A percentile compares a stretch with the other conserved stretches of the same genome.
Evolutionary conservation across 2,797 vertebrate genomes (phyloP).

Genomic region (Alca torda): DNA sequence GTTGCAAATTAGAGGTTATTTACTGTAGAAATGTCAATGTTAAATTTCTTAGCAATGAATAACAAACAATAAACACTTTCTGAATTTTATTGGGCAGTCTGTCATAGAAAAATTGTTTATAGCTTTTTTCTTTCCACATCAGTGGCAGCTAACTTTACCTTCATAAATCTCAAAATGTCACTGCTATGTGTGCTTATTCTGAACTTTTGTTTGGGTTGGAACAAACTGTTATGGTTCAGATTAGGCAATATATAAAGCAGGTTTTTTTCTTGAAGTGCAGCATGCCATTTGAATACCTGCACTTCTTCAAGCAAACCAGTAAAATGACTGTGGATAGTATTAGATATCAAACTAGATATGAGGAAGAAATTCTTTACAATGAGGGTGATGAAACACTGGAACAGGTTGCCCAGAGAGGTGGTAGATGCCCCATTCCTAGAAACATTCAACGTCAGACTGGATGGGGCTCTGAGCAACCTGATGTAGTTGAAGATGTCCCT

Average conservation of each 20-base stretch:
- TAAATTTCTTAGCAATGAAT: not conserved
- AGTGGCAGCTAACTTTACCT: not conserved
- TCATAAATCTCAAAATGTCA: conserved; percentile 14
- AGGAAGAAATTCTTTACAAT: not conserved
- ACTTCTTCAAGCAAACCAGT: not conserved
- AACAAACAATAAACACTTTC: not conserved
- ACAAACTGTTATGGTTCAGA: not conserved
- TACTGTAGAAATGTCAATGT: not conserved
- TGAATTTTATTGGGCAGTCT: not conserved
- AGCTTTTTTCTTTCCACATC: not conserved
- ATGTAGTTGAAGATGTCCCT: not conserved
- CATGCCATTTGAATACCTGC: not conserved
- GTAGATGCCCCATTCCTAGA: not conserved
- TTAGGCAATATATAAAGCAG: not conserved
- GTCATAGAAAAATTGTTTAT: not conserved
- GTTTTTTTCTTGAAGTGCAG: not conserved
- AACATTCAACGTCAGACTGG: not conserved
- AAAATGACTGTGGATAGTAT: not conserved
- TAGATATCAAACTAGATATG: not conserved
- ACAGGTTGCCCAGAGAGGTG: not conserved
- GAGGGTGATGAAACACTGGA: not conserved
- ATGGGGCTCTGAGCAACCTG: not conserved
- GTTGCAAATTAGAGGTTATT: not conserved
- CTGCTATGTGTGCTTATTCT: not conserved
- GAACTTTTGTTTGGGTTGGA: not conserved